Percentiles rank a stretch among this genome's conserved stretches.
Conservation (phyloP, 2,113 vertebrate species). For the Plectropomus leopardus region DNA sequence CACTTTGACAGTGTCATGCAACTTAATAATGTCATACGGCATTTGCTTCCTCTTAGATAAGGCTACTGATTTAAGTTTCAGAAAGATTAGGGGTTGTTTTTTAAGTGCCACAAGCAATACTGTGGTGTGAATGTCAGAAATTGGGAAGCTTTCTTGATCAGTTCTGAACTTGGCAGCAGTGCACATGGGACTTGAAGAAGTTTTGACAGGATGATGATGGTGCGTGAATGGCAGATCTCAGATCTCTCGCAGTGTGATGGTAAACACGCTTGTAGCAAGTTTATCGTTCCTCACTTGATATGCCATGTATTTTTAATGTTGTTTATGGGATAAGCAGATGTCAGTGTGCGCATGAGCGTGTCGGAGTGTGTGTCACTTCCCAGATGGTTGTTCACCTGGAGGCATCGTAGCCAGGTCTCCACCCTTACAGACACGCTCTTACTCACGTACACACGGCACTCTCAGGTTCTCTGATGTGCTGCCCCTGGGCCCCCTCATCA, state of each 20-base stretch:
- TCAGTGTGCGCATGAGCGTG: slow-evolving; percentile 35
- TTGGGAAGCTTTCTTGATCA: slow-evolving; percentile 49
- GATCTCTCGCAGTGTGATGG: slow-evolving; percentile 49
- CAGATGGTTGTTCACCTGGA: slow-evolving; percentile 78
- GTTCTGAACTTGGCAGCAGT: slow-evolving; percentile 50
- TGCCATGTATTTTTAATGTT: slow-evolving; percentile 74
- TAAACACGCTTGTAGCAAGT: slow-evolving; percentile 61
- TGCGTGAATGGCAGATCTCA: slow-evolving; percentile 49
- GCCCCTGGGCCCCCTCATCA: slow-evolving; percentile 66
- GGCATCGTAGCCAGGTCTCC: slow-evolving; percentile 57
- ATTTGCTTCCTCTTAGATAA: slow-evolving; percentile 30
- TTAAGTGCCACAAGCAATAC: slow-evolving; percentile 49
- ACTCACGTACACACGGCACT: slow-evolving; percentile 18
- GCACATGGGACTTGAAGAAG: slow-evolving; percentile 39
- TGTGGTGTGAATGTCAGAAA: slow-evolving; percentile 55
- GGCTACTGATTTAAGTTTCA: slow-evolving; percentile 32
- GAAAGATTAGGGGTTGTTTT: slow-evolving; percentile 32
- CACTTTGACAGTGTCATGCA: slow-evolving; percentile 4
- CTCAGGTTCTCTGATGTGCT: slow-evolving; percentile 71
- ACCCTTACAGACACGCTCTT: slow-evolving; percentile 39
- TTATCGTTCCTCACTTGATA: slow-evolving; percentile 45
- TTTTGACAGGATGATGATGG: slow-evolving; percentile 55
- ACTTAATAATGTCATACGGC: slow-evolving; percentile 11
- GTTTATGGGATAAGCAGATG: slow-evolving; percentile 70
- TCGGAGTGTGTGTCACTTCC: slow-evolving; percentile 49